Conservation (phyloP, 2,113 vertebrate genomes). For the Furnarius figulus region DNA sequence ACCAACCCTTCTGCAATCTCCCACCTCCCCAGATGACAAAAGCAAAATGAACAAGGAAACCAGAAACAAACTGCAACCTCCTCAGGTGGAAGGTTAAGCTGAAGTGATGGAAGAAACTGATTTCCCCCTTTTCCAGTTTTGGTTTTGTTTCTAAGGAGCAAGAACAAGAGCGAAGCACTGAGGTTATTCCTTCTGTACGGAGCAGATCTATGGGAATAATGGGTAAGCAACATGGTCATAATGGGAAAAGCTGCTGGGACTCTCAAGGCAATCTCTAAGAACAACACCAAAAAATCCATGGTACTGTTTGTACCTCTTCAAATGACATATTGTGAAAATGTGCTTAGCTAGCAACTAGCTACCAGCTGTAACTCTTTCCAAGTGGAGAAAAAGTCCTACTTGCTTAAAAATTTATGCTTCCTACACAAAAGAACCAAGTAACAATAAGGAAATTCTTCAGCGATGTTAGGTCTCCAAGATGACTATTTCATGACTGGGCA, state of each 20-base stretch:
- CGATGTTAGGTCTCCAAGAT: not conserved
- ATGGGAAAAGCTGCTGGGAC: not conserved
- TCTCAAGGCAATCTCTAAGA: not conserved
- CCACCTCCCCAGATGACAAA: not conserved
- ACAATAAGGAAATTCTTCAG: not conserved
- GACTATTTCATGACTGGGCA: not conserved
- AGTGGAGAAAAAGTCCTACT: not conserved
- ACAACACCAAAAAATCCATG: not conserved
- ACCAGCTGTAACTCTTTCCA: not conserved
- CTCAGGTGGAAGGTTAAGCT: not conserved
- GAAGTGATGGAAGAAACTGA: not conserved
- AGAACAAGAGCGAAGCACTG: not conserved
- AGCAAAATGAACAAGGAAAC: not conserved
- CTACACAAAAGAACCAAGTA: not conserved
- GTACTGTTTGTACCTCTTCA: not conserved
- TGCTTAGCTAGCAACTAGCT: not conserved
- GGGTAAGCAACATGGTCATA: not conserved
- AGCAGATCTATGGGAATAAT: not conserved
- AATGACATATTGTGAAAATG: not conserved
- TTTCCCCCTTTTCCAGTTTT: not conserved
- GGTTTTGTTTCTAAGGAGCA: not conserved
- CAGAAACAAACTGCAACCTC: not conserved
- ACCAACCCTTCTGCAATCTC: not conserved
- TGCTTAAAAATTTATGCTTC: not conserved
- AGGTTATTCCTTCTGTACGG: not conserved